phyloP scores from a whole-genome alignment of 2,888 invertebrate genomes.

The Pristionchus japonicus region DNA sequence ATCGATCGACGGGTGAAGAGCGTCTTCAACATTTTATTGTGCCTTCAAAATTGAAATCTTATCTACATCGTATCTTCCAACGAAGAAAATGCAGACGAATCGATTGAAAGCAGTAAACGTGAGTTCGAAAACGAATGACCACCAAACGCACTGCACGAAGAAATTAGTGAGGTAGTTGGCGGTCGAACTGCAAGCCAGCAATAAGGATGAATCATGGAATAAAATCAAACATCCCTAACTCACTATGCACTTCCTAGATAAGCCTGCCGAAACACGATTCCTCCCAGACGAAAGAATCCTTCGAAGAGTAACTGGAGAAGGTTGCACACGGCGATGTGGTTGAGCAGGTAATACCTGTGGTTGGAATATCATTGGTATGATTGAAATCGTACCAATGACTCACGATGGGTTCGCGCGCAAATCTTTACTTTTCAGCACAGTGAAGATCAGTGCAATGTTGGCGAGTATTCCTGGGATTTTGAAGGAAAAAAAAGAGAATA shows the following conservation, averaged over 20 bases:
- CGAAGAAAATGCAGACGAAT: constrained; percentile 2
- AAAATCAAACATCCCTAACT: neutral
- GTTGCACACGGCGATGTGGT: neutral
- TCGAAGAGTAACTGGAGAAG: neutral
- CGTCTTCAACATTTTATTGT: neutral
- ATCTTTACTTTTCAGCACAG: neutral
- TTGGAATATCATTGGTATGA: neutral
- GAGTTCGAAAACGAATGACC: neutral
- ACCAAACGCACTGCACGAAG: neutral
- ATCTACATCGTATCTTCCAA: neutral
- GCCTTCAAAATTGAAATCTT: neutral
- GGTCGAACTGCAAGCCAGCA: neutral
- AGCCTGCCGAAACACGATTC: neutral
- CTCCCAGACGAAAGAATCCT: neutral
- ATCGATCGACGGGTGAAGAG: neutral
- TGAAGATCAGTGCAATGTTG: neutral
- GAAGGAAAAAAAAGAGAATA: too few relatives aligned
- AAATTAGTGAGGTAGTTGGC: neutral
- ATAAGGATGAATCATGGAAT: too few relatives aligned
- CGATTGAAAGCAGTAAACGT: neutral
- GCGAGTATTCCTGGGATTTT: neutral
- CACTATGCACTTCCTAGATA: neutral
- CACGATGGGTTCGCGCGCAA: neutral
- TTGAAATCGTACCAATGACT: neutral
- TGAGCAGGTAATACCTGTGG: neutral